Evolutionary conservation across 2,797 vertebrate genomes (phyloP).

Genomic region (Helicolenus hilgendorfi): DNA sequence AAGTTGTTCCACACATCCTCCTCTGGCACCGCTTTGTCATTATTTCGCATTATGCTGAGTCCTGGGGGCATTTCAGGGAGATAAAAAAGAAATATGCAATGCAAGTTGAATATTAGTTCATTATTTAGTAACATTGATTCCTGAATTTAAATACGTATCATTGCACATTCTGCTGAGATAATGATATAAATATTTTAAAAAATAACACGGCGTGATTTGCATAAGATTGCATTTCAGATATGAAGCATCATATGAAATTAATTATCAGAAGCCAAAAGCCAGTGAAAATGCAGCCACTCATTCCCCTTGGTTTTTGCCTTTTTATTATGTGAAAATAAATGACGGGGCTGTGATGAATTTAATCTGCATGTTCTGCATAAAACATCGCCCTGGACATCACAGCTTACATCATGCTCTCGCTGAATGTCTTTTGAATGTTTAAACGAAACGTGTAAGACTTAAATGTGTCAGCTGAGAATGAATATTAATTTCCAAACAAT

Average conservation of each 20-base stretch:
- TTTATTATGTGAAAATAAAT: slow-evolving; percentile 26
- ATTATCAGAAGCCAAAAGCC: slow-evolving; percentile 35
- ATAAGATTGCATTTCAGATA: slow-evolving; percentile 56
- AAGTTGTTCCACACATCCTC: slow-evolving; percentile 59
- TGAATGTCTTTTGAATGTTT: slow-evolving; percentile 23
- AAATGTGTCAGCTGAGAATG: slow-evolving; percentile 33
- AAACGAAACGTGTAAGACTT: not conserved
- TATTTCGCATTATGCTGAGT: slow-evolving; percentile 81
- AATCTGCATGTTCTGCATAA: not conserved
- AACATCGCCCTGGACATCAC: not conserved
- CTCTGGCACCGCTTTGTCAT: slow-evolving; percentile 79
- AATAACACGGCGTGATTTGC: slow-evolving; percentile 49
- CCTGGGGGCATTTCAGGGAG: slow-evolving; percentile 75
- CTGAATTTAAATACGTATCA: slow-evolving; percentile 70
- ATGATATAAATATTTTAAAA: slow-evolving; percentile 39
- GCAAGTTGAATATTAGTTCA: slow-evolving; percentile 81
- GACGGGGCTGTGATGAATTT: not conserved
- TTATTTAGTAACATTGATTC: slow-evolving; percentile 84
- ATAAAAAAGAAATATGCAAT: slow-evolving; percentile 85
- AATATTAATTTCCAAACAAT: slow-evolving; percentile 34
- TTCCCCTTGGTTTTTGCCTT: slow-evolving; percentile 15
- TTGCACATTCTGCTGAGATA: slow-evolving; percentile 39
- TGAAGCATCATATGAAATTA: slow-evolving; percentile 26
- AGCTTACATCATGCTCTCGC: not conserved
- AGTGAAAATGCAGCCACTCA: not conserved